Conservation (phyloP, 2,797 vertebrate species). For the Hoplostethus mediterraneus region DNA sequence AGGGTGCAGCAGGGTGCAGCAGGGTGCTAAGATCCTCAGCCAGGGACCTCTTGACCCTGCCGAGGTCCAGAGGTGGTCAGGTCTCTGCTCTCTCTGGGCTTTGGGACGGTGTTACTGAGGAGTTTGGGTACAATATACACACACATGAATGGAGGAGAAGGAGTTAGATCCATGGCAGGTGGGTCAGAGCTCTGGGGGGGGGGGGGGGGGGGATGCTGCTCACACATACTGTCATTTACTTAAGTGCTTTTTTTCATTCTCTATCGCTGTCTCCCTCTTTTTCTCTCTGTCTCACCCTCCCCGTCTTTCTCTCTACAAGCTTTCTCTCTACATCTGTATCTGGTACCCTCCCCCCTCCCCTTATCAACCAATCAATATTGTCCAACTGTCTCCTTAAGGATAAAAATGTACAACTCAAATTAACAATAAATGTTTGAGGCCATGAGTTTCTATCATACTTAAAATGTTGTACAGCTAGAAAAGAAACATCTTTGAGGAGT, state of each 20-base stretch:
- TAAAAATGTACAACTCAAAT: not conserved
- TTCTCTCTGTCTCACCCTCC: not conserved
- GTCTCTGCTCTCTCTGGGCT: too few species aligned
- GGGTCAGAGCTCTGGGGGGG: constrained; percentile 16
- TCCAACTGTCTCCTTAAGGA: not conserved
- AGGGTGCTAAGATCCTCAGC: not conserved
- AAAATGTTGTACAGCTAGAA: not conserved
- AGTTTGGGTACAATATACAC: not conserved
- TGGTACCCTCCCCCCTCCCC: not conserved
- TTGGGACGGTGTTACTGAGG: too few species aligned
- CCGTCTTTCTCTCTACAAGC: not conserved
- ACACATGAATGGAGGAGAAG: not conserved
- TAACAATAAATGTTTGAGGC: constrained; percentile 12
- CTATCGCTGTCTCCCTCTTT: too few species aligned
- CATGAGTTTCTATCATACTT: not conserved
- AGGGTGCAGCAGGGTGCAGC: too few species aligned
- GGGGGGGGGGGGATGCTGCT: constrained; percentile 9
- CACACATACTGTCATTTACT: constrained; percentile 35
- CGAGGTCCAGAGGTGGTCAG: too few species aligned
- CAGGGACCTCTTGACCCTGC: not conserved
- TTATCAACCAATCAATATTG: not conserved
- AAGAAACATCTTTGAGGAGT: constrained; percentile 12
- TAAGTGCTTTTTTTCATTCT: constrained; percentile 25
- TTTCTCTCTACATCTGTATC: not conserved
- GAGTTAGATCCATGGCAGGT: constrained; percentile 9